A percentile compares a stretch with the other conserved stretches of the same genome.
phyloP scores from a whole-genome alignment of 2,888 invertebrate genomes.

The Apamea monoglypha region DNA sequence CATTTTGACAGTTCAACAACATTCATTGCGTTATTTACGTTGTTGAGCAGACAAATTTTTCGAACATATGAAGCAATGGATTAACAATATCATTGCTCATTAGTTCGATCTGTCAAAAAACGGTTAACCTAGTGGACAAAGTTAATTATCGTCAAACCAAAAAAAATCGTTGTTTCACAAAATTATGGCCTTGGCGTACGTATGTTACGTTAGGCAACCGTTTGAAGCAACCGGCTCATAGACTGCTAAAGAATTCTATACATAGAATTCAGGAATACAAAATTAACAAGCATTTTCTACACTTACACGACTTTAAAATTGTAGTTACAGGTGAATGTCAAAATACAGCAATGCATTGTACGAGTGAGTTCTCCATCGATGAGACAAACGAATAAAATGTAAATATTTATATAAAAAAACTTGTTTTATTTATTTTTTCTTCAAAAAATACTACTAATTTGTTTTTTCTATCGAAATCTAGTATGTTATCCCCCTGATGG shows the following conservation, averaged over 20 bases:
- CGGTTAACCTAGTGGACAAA: too few relatives aligned
- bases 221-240: too few relatives aligned
- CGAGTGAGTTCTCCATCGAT: conserved; percentile 64
- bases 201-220: too few relatives aligned
- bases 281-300: conserved; percentile 1
- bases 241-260: background rate
- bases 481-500: background rate
- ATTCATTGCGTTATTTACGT: too few relatives aligned
- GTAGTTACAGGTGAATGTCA: conserved; percentile 31
- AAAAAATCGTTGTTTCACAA: too few relatives aligned
- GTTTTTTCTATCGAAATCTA: background rate
- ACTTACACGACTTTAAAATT: conserved; percentile 44
- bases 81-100: too few relatives aligned
- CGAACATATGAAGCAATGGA: too few relatives aligned
- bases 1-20: too few relatives aligned
- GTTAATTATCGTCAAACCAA: too few relatives aligned
- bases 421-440: conserved; percentile 73
- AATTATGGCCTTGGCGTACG: too few relatives aligned
- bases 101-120: too few relatives aligned
- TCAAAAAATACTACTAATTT: background rate
- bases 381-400: conserved; percentile 81
- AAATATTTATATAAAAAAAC: conserved; percentile 83
- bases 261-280: background rate
- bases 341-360: conserved; percentile 66
- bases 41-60: too few relatives aligned